phyloP scores from a whole-genome alignment of 2,888 invertebrate species.

The Cistogaster globosa region DNA sequence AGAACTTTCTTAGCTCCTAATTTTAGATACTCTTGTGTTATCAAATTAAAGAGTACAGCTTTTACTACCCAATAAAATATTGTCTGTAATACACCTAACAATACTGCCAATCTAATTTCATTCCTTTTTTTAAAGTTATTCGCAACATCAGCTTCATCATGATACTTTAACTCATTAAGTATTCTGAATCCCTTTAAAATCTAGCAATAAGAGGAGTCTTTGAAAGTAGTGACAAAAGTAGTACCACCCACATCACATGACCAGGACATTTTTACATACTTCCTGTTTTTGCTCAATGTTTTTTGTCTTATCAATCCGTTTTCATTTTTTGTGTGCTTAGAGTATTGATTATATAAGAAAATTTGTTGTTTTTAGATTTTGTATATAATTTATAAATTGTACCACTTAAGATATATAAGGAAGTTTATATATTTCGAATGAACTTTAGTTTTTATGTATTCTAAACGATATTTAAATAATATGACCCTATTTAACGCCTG shows the following conservation, averaged over 20 bases:
- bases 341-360: conserved; percentile 31
- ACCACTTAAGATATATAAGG: too few species aligned
- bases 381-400: too few species aligned
- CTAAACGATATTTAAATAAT: neutral
- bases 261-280: conserved; percentile 46
- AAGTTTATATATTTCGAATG: too few species aligned
- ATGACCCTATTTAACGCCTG: too few species aligned
- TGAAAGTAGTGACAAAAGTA: conserved; percentile 5
- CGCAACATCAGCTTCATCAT: neutral
- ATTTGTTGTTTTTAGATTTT: neutral
- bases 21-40: conserved; percentile 11
- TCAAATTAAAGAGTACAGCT: conserved; percentile 28
- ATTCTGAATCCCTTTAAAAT: neutral
- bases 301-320: neutral
- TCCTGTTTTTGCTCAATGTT: conserved; percentile 22
- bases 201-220: neutral
- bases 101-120: conserved; percentile 59
- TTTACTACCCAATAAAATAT: conserved; percentile 38
- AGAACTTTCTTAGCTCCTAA: neutral
- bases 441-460: too few species aligned
- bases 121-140: conserved; percentile 12
- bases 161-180: neutral
- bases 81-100: conserved; percentile 49
- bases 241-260: conserved; percentile 11
- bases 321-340: neutral